Base-by-base conservation (phyloP, 2,113 vertebrate genomes). In the Trogon melanurus region DNA sequence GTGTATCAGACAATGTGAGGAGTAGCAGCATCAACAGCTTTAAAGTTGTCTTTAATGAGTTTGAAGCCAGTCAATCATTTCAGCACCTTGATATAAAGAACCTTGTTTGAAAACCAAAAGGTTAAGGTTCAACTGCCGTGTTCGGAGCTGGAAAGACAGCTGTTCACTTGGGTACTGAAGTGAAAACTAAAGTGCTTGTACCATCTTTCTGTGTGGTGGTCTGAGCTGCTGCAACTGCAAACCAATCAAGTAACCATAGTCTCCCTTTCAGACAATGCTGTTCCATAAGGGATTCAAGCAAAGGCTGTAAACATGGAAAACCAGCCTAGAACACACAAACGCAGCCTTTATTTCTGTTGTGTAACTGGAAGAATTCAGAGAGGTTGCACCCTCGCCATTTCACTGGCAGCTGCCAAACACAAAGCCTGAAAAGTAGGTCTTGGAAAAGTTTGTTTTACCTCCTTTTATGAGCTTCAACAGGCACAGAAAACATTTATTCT, bases 131-230 rank as follows among this genome's bases (percentile, higher is more conserved):
- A 58, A 0, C 41, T 76, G 41, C 26, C 51, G 11, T 41, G 41
- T 66, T 80, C 76, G 70, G 51, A 89, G 11, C 27, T 56, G n/a
- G 69, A 78, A 70, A 87, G 47, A 30, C 13, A 65, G 22, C 25
- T 25, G 18, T 36, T n/a, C 20, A 13, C 54, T 41, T 0, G 0
- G 41, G 54, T 50, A 61, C 16, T 25, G 26, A 57, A 48, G 18
- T 30, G 30, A 79, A 85, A 61, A 57, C 56, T 10, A 32, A 60
- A 79, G 57, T 1, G 4, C 3, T 73, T 69, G 25, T 5, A 23
- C 14, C 9, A 29, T 16, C 11, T 8, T 38, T 58, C 13, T 54
- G 6, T 66, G 58, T 2, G 23, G 36, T 38, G 16, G 34, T 64
- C 75, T 75, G 45, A 38, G 85, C 53, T 75, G 57, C 74, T 82